Base-by-base conservation (phyloP, 37 sponge, comb jelly and placozoan species). In the Spongia lamella region DNA sequence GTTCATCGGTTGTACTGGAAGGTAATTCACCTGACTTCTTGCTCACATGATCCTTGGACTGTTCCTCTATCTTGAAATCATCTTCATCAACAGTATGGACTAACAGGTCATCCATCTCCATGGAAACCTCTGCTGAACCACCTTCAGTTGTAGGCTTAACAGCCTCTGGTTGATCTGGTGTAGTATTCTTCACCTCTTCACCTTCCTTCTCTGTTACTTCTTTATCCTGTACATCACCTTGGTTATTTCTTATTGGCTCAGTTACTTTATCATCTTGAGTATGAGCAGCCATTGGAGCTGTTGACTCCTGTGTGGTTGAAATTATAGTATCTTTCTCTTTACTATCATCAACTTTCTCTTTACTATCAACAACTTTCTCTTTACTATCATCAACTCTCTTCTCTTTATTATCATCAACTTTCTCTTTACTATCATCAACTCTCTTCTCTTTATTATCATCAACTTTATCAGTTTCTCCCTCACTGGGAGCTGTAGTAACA, bases 291-390 rank as follows among this genome's bases (percentile, higher is more conserved):
- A n/a, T n/a, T n/a, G n/a, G n/a, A n/a, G n/a, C n/a, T n/a, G n/a
- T n/a, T n/a, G n/a, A n/a, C n/a, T n/a, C n/a, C n/a, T n/a, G n/a
- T n/a, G n/a, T n/a, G n/a, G n/a, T n/a, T n/a, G n/a, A n/a, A n/a
- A n/a, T n/a, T n/a, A n/a, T n/a, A n/a, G n/a, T n/a, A 32, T 71
- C 50, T 52, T 71, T 57, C 3, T 71, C 34, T 27, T 21, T 37
- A 9, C 3, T 7, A 27, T 50, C 9, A 53, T 7, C 72, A 50
- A 20, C 34, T 53, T 43, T 33, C 47, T 36, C 14, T 9, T 9
- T 38, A 33, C 5, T 37, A 31, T 37, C 65, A 1, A 21, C 47
- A 21, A 31, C 68, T 34, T 67, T 9, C 21, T 2, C 24, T 2
- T 36, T 25, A 20, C 31, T 34, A 26, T 11, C 71, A 31, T 25